Base-by-base conservation (phyloP, 2,888 invertebrate species). In the Iselma pallidipennis region DNA sequence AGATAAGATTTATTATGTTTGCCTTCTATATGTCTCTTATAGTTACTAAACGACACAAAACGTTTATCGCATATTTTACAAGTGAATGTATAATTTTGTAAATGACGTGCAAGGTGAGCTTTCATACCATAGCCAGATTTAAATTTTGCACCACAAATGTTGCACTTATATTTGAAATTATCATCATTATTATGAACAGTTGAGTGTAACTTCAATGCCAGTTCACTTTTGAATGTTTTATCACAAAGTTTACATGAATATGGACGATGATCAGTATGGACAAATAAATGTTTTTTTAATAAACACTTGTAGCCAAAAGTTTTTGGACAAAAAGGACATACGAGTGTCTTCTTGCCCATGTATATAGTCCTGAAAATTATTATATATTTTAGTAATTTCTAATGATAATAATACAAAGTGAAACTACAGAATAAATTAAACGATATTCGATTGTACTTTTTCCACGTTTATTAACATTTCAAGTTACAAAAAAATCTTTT, bases 41-140 rank as follows among this genome's bases (percentile, higher is more conserved):
- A 23, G 21, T 45, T 23, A 23, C 23, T 23, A 23, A 23, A 23
- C 12, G 45, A 45, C 45, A 45, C 23, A 45, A 21, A 45, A n/a
- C 45, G 23, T 23, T 1, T 23, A 4, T 23, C 45, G 1, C 45
- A 45, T 21, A 45, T 23, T 6, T 12, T 6, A n/a, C 45, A 45
- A 1, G 10, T 45, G 12, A 45, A 21, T 45, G 21, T 45, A 14
- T 54, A 7, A 37, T 31, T 12, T 61, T 53, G 2, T 57, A 54
- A 6, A 33, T 52, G 52, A 5, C 16, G 49, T 9, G 58, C 21
- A 23, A 45, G 37, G 61, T 65, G 67, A 83, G 85, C 83, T 6
- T 82, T 83, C 7, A 85, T n/a, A n/a, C n/a, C n/a, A 72, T 0
- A 37, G 83, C 82, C 5, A 83, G 82, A 16, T 82, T 78, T 7